Percentiles rank a stretch among this genome's conserved stretches.
Conservation (phyloP, 2,113 vertebrate species). For the Chlamydotis undulata region DNA sequence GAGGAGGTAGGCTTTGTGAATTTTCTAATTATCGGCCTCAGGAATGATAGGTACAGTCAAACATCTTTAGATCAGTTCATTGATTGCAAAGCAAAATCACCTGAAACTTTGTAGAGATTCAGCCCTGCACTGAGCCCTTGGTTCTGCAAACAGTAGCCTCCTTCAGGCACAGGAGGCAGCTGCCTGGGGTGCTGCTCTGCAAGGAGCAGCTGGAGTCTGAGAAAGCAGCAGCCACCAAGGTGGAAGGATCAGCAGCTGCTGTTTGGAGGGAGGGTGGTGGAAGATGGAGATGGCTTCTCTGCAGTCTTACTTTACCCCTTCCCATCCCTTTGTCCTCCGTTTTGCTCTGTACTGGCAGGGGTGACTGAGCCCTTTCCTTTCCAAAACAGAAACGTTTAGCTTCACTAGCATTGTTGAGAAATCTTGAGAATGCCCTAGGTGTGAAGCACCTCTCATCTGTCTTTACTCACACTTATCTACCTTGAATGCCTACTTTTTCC, state of each 20-base stretch:
- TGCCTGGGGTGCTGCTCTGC: not conserved
- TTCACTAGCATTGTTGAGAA: not conserved
- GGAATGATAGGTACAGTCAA: not conserved
- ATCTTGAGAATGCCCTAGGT: not conserved
- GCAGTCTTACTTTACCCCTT: not conserved
- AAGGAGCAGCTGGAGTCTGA: not conserved
- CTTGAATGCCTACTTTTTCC: not conserved
- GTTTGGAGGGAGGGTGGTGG: not conserved
- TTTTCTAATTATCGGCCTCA: not conserved
- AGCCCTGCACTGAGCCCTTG: not conserved
- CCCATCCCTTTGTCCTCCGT: not conserved
- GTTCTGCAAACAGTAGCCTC: not conserved
- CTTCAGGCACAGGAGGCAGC: not conserved
- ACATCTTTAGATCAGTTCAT: not conserved
- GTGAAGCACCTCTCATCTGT: accelerated
- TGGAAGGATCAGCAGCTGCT: not conserved
- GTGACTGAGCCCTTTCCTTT: not conserved
- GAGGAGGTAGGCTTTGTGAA: not conserved
- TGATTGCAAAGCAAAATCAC: not conserved
- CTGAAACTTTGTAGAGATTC: not conserved
- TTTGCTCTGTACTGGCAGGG: not conserved
- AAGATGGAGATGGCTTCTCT: not conserved
- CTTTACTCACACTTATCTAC: not conserved
- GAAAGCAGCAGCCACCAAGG: not conserved
- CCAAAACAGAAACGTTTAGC: not conserved